phyloP scores from a whole-genome alignment of 2,797 vertebrate species.

The Ceryle rudis region DNA sequence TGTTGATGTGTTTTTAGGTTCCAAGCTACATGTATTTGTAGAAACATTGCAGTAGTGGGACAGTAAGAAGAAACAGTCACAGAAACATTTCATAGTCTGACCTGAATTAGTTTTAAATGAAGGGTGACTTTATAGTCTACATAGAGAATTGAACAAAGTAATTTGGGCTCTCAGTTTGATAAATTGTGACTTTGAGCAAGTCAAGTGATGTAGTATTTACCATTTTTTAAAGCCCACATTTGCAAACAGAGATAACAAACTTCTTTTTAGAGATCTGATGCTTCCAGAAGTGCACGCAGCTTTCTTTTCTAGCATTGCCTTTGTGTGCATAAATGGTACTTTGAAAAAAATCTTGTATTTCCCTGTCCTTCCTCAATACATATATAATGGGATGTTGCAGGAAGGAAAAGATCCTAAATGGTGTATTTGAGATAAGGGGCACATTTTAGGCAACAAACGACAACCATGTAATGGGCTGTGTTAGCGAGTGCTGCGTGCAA shows the following conservation, averaged over 20 bases:
- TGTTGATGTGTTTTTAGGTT: slow-evolving; percentile 33
- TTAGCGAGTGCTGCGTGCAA: not conserved
- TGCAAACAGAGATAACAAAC: not conserved
- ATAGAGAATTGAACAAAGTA: not conserved
- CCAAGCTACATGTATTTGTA: not conserved
- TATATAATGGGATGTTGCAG: not conserved
- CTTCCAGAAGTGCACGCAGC: not conserved
- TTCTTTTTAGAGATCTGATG: not conserved
- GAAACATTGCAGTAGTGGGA: not conserved
- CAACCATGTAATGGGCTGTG: not conserved
- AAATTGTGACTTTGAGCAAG: not conserved
- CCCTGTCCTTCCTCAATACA: not conserved
- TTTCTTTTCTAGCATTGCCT: not conserved
- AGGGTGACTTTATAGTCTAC: not conserved
- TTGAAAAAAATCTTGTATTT: not conserved
- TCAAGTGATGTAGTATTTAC: not conserved
- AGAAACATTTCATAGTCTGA: not conserved
- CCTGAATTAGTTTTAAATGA: slow-evolving; percentile 11
- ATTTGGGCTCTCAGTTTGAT: not conserved
- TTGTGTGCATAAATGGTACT: not conserved
- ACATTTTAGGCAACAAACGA: not conserved
- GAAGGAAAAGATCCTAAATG: not conserved
- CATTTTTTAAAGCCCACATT: not conserved
- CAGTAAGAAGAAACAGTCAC: slow-evolving; percentile 15
- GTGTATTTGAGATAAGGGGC: not conserved